Evolutionary conservation across 1,140 invertebrate genomes (phyloP), one percentile per base, ranked within the genome.

Genomic region (Campoletis sonorensis): DNA sequence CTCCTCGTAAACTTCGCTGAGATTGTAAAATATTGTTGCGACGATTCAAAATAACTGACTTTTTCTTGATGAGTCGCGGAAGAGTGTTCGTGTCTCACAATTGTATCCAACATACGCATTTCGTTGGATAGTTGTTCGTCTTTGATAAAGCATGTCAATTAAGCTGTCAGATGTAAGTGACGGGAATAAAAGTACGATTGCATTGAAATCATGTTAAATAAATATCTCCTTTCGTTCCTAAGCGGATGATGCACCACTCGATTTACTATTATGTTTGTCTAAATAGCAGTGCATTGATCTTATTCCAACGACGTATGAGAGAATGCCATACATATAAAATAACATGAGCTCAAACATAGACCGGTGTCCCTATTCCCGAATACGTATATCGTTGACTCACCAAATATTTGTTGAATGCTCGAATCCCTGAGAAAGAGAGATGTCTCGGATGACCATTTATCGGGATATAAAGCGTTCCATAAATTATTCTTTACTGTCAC

Each of bases 1-100:
- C 87, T 86, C 81, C 83, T 89, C 87, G 87, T 88, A 88, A 90
- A 89, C 85, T 87, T 82, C 82, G 84, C 85, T 84, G 87, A 87
- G 87, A 88, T 88, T 89, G 87, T 88, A 89, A 90, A 90, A 88
- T 89, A 88, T 89, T 90, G 87, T 89, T 81, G 82, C 82, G 80
- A 84, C 79, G 54, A 61, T 77, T 77, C 73, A 18, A 21, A 77
- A 13, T 16, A 40, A 3, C 54, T 30, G 13, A 54, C 49, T 15
- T 61, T 61, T 77, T 21, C 8, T 45, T 45, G 54, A 58, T 58
- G 4, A 21, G 1, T 58, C 10, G 30, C 54, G 18, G 54, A 21
- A 58, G 5, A 21, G 54, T 58, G 21, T 58, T n/a, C 21, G 54
- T 21, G 18, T 33, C 18, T 58, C 7, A 8, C 11, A 21, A 58